Evolutionary conservation across 2,113 vertebrate species (phyloP).

Genomic region (Pao palembangensis): DNA sequence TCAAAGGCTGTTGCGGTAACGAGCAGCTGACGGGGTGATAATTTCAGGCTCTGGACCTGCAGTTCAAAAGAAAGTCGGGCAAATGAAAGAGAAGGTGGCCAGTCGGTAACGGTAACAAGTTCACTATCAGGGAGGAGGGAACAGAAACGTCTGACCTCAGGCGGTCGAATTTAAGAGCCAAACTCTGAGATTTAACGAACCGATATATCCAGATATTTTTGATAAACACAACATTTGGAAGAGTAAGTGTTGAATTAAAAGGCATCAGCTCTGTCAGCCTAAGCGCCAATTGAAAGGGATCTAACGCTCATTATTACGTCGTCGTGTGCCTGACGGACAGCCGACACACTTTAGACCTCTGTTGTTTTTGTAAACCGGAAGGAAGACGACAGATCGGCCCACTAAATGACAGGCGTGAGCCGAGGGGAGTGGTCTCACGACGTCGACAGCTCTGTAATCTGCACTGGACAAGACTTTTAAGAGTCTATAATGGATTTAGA

Average conservation of each 20-base stretch:
- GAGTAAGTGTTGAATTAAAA: no score
- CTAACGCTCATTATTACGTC: no score
- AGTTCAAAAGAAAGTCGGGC: constrained; percentile 52
- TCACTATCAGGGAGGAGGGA: constrained; percentile 20
- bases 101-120: constrained; percentile 41
- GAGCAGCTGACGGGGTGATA: constrained; percentile 52
- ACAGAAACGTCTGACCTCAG: constrained; percentile 18
- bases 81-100: constrained; percentile 50
- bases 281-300: neutral
- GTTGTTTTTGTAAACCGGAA: constrained; percentile 24
- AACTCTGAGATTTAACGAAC: constrained; percentile 10
- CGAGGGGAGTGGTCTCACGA: constrained; percentile 22
- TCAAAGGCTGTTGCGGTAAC: constrained; percentile 44
- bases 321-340: neutral
- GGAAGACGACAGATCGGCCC: constrained; percentile 29
- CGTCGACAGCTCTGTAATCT: constrained; percentile 49
- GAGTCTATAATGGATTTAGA: constrained; percentile 28
- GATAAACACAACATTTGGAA: no score
- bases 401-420: constrained; percentile 41
- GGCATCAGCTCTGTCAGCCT: no score
- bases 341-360: constrained; percentile 11
- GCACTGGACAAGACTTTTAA: constrained; percentile 34
- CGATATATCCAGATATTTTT: no score
- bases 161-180: neutral
- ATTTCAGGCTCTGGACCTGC: constrained; percentile 52